Evolutionary conservation across 2,113 vertebrate genomes (phyloP).

Genomic region (Barbus barbus): DNA sequence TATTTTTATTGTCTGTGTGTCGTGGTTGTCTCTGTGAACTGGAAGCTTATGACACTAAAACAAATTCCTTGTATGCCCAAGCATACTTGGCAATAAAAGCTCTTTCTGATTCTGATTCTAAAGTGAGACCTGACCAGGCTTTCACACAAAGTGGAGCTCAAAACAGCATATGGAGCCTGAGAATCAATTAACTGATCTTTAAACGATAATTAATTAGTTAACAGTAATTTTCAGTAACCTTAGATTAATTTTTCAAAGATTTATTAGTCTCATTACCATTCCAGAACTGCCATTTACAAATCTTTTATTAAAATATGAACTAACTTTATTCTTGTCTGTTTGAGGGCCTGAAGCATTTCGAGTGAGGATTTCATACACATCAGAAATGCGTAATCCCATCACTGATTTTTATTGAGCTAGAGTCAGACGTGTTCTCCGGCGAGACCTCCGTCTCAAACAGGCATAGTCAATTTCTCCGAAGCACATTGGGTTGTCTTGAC

Average conservation of each 20-base stretch:
- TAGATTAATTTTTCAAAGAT: background rate
- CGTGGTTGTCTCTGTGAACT: too few species aligned
- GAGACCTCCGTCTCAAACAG: background rate
- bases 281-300: background rate
- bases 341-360: background rate
- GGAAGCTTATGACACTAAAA: too few species aligned
- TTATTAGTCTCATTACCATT: background rate
- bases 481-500: slow-evolving; percentile 32
- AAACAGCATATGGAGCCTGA: background rate
- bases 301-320: slow-evolving; percentile 3
- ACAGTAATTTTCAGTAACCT: background rate
- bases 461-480: slow-evolving; percentile 14
- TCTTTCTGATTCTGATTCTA: too few species aligned
- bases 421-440: slow-evolving; percentile 1
- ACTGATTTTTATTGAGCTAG: background rate
- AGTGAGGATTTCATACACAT: slow-evolving; percentile 30
- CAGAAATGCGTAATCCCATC: slow-evolving; percentile 7
- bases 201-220: background rate
- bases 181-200: background rate
- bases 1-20: too few species aligned
- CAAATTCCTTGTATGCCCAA: too few species aligned
- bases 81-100: too few species aligned
- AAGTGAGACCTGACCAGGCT: background rate
- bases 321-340: background rate
- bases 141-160: background rate